A percentile compares a stretch with the other conserved stretches of the same genome.
Evolutionary conservation across 35 echinoderm and acorn worm species (phyloP).

Genomic region (Lytechinus variegatus): DNA sequence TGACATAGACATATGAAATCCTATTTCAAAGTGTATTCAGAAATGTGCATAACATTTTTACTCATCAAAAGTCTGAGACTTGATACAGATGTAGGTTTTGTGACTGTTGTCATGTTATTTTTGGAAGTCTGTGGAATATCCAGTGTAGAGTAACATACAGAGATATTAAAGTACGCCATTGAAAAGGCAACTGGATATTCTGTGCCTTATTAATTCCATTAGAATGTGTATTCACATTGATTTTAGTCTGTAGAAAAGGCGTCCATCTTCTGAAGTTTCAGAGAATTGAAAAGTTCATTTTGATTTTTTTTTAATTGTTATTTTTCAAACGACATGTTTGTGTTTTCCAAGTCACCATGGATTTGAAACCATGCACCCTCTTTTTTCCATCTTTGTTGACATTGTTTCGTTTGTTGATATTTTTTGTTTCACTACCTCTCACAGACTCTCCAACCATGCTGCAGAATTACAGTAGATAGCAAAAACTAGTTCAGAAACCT

Average conservation of each 20-base stretch:
- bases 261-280: background rate
- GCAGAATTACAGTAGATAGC: constrained; percentile 11
- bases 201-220: no score
- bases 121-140: no score
- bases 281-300: no score
- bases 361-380: background rate
- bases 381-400: background rate
- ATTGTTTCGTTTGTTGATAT: background rate
- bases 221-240: background rate
- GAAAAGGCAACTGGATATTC: no score
- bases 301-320: background rate
- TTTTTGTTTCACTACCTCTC: constrained; percentile 17
- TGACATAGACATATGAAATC: no score
- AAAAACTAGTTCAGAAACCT: constrained; percentile 16
- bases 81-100: no score
- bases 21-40: no score
- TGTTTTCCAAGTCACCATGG: background rate
- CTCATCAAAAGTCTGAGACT: no score
- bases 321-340: background rate
- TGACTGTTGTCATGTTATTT: no score
- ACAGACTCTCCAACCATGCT: background rate
- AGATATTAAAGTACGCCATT: no score
- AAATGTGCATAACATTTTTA: no score
- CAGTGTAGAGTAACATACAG: no score
- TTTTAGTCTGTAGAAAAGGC: background rate